Evolutionary conservation across 2,888 invertebrate species (phyloP), one percentile per base, ranked within the genome.

Genomic region (Melipona beecheii): DNA sequence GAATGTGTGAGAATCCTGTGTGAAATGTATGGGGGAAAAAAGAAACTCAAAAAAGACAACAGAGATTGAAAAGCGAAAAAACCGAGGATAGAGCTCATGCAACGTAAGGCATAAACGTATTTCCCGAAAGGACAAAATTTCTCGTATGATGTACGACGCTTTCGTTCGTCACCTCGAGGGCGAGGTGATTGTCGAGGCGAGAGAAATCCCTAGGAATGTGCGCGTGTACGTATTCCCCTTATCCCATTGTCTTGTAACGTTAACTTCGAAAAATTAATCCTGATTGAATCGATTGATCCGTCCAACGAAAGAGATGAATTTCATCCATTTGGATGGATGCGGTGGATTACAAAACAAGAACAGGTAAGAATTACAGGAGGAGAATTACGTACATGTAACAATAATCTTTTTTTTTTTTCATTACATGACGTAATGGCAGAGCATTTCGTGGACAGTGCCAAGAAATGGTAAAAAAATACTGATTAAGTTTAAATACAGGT

Each of bases 51-150:
- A 58, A 66, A 72, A 58, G 65, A 77, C 17, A 81, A 81, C 66
- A 77, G 76, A 76, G 73, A 74, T 71, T 31, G 43, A 75, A 52
- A 82, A 82, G 82, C 78, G 56, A 62, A 70, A 81, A 83, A 81
- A 83, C 73, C 84, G 84, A 85, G 75, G 65, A 79, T 65, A 79
- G 31, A 31, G 84, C 79, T 84, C 36, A 56, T 76, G 84, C 84
- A 80, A 84, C 84, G 80, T 73, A 74, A 84, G 64, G 78, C 65
- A 27, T 58, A 52, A 71, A 43, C 43, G 43, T n/a, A 64, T 31
- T 2, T 19, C 75, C n/a, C 15, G 49, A 58, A 49, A n/a, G 50
- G 60, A 62, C n/a, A 62, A 43, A 9, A 11, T 2, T 31, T 50
- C 66, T 65, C 64, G 58, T 65, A 19, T 36, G 4, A 49, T 56